These are phyloP conservation scores for Scatophagus argus DNA, from an alignment of 2,113 vertebrate species.

Conservation along the genomic window DNA sequence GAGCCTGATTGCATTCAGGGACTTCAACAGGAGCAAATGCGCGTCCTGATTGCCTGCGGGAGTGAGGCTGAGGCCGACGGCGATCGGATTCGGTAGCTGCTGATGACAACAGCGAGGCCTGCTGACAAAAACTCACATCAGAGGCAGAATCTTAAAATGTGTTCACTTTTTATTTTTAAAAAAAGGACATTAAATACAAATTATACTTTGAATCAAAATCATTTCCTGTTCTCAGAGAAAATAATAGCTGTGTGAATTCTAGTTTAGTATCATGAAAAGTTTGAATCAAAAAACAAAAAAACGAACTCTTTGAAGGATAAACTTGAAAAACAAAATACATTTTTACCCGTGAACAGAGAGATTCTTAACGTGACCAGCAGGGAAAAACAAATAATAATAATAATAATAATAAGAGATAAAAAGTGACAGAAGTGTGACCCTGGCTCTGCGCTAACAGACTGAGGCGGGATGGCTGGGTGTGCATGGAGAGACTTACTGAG, in stretches of 20 bases:
- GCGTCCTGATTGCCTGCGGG: constrained; percentile 37
- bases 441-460: constrained; percentile 72
- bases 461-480: constrained; percentile 72
- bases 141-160: constrained; percentile 70
- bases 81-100: neutral
- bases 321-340: constrained; percentile 57
- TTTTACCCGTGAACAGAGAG: constrained; percentile 84
- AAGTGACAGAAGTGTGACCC: constrained; percentile 60
- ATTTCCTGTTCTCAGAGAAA: constrained; percentile 80
- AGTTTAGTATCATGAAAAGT: constrained; percentile 81
- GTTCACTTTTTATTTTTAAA: constrained; percentile 83
- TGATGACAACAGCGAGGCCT: neutral
- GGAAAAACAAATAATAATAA: constrained; percentile 48
- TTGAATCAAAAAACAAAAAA: constrained; percentile 71
- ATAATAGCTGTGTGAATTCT: constrained; percentile 80
- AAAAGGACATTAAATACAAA: constrained; percentile 87
- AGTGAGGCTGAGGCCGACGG: neutral
- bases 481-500: constrained; percentile 61
- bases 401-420: constrained; percentile 51
- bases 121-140: neutral
- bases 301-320: constrained; percentile 75
- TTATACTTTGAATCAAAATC: constrained; percentile 81
- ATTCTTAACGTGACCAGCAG: constrained; percentile 69
- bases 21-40: constrained; percentile 44
- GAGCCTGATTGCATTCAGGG: constrained; percentile 68